Conservation (phyloP, 1,140 invertebrate genomes). For the Periplaneta americana region DNA sequence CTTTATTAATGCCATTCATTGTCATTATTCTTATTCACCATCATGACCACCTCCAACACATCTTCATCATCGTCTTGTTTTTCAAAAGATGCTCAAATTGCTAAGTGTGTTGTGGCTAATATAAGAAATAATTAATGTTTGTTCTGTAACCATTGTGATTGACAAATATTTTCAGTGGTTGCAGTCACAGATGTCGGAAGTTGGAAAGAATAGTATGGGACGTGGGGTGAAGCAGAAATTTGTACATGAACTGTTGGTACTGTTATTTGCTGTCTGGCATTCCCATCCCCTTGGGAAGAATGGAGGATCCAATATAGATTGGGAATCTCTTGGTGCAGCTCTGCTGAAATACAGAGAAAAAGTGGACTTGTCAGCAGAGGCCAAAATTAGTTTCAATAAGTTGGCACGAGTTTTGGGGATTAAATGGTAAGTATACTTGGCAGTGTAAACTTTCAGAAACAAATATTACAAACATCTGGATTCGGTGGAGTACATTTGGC, state of each 20-base stretch:
- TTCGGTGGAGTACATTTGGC: too few relatives aligned
- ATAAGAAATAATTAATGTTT: slow-evolving; percentile 24
- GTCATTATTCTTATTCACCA: too few relatives aligned
- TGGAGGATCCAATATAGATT: slow-evolving; percentile 28
- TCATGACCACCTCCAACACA: too few relatives aligned
- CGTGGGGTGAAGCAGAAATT: slow-evolving; percentile 41
- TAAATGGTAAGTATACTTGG: slow-evolving; percentile 22
- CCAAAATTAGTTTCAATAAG: slow-evolving; percentile 42
- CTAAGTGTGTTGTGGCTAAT: slow-evolving; percentile 30
- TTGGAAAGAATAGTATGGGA: slow-evolving; percentile 17
- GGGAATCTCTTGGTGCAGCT: slow-evolving; percentile 33
- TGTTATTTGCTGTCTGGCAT: slow-evolving; percentile 37
- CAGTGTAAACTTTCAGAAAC: too few relatives aligned
- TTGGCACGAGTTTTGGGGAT: slow-evolving; percentile 36
- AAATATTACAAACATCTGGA: too few relatives aligned
- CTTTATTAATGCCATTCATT: too few relatives aligned
- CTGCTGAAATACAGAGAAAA: slow-evolving; percentile 33
- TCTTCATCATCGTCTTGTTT: too few relatives aligned
- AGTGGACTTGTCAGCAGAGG: slow-evolving; percentile 35
- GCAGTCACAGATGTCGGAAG: background rate
- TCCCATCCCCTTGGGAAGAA: slow-evolving; percentile 30
- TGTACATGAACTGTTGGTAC: slow-evolving; percentile 35
- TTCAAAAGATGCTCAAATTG: slow-evolving; percentile 29
- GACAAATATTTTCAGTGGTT: background rate
- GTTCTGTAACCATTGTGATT: background rate